Evolutionary conservation across 2,888 invertebrate genomes (phyloP), one percentile per base, ranked within the genome.

Genomic region (Tribolium freemani): DNA sequence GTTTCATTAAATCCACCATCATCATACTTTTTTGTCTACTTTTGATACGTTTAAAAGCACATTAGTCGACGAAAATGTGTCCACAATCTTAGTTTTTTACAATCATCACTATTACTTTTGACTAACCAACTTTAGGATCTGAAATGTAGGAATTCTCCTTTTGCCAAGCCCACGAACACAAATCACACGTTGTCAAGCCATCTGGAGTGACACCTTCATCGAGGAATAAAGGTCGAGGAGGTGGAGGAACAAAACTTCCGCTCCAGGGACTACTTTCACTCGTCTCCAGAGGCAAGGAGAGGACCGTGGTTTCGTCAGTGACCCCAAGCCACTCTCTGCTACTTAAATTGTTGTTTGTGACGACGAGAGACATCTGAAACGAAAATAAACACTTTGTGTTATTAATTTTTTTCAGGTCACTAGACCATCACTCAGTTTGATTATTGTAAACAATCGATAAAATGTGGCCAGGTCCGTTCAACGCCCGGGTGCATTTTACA

Each of bases 121-220:
- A 38, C 89, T 88, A 83, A 91, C 91, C 91, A 82, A 90, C 87
- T 77, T 90, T 88, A 76, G 89, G 88, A 79, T 91, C 91, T 76
- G 89, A 71, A 4, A 80, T 77, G 88, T 89, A 86, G 38, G 45
- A 45, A 21, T 64, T 64, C 53, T 53, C 64, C 26, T 87, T 87
- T 83, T 90, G 90, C 89, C 91, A 90, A 80, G 93, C 92, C 93
- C 93, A 93, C 79, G 92, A 89, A 85, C 93, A 93, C 78, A 93
- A 88, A 87, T 93, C 93, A 86, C 93, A 93, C 83, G 92, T 92
- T 81, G 92, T 92, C 77, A 92, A 88, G 72, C 92, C 92, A 85
- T 92, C 92, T 73, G 91, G 88, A 77, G 89, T 88, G 78, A 89
- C 89, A 76, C 87, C 88, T 76, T 91, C 91, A 82, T 92, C 91